Evolutionary conservation across 2,888 invertebrate species (phyloP).

Genomic region (Cryptocephalus primarius): DNA sequence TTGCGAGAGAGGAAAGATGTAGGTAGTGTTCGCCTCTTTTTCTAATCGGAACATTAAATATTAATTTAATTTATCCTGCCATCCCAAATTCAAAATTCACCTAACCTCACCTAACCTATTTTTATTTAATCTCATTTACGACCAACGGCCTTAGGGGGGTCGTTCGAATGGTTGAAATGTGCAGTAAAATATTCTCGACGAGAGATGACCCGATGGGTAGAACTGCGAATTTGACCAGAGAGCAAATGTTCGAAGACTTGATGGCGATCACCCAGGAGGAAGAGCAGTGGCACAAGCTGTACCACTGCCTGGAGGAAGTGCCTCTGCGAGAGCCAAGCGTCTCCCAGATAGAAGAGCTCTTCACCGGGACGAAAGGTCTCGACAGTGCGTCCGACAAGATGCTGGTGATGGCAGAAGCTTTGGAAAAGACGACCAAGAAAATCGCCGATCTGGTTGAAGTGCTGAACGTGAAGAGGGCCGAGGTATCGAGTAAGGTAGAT

Average conservation of each 20-base stretch:
- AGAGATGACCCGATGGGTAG: constrained; percentile 12
- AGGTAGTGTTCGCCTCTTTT: no score
- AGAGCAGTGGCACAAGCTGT: constrained; percentile 23
- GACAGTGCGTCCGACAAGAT: constrained; percentile 18
- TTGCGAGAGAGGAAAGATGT: no score
- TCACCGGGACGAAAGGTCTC: constrained; percentile 22
- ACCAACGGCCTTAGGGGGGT: no score
- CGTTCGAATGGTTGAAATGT: neutral
- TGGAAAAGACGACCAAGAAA: constrained; percentile 14
- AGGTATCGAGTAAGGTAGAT: no score
- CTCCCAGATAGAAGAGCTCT: constrained; percentile 23
- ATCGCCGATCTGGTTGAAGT: constrained; percentile 12
- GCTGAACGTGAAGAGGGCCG: no score
- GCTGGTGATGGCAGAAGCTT: constrained; percentile 9
- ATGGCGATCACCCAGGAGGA: constrained; percentile 16
- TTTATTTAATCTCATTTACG: no score
- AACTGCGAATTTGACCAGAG: constrained; percentile 13
- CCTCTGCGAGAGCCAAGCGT: constrained; percentile 22
- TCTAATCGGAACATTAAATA: no score
- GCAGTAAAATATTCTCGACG: constrained; percentile 20
- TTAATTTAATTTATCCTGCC: no score
- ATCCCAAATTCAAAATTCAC: no score
- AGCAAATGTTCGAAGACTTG: constrained; percentile 23
- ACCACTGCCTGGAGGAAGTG: constrained; percentile 23
- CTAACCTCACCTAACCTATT: no score